Evolutionary conservation across 2,797 vertebrate species (phyloP).

Genomic region (Amblyopsis hoosieri): DNA sequence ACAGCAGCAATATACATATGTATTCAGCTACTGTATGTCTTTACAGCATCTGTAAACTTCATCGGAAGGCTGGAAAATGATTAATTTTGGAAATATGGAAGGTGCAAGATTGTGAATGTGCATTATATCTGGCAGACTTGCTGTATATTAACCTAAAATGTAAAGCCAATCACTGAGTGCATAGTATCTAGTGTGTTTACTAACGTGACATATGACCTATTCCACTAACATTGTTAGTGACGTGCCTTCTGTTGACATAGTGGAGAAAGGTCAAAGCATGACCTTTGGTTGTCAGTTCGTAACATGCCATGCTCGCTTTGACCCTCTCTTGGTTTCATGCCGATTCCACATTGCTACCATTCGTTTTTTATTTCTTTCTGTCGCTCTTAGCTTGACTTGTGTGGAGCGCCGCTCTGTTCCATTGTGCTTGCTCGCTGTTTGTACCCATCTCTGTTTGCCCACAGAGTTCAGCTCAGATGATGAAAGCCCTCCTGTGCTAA

Average conservation of each 20-base stretch:
- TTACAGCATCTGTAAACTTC: background rate
- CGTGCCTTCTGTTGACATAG: too few species aligned
- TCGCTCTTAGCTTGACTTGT: conserved; percentile 45
- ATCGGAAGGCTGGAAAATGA: too few species aligned
- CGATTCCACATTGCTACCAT: background rate
- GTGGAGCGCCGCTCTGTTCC: conserved; percentile 43
- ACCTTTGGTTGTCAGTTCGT: conserved; percentile 22
- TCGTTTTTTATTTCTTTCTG: conserved; percentile 23
- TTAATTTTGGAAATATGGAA: too few species aligned
- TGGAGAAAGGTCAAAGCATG: conserved; percentile 7
- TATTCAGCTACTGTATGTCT: background rate
- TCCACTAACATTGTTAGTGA: too few species aligned
- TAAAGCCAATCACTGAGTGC: too few species aligned
- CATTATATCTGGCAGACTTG: too few species aligned
- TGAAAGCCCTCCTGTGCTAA: conserved; percentile 74
- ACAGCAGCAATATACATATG: too few species aligned
- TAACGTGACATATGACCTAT: too few species aligned
- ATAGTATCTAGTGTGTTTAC: too few species aligned
- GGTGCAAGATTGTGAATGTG: too few species aligned
- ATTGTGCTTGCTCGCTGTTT: conserved; percentile 68
- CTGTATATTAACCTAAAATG: too few species aligned
- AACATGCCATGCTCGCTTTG: conserved; percentile 26
- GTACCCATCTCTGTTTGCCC: conserved; percentile 76
- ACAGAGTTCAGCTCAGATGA: conserved; percentile 82
- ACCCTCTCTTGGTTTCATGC: conserved; percentile 13